Conservation (phyloP, 2,797 vertebrate genomes). For the Mycteria americana region DNA sequence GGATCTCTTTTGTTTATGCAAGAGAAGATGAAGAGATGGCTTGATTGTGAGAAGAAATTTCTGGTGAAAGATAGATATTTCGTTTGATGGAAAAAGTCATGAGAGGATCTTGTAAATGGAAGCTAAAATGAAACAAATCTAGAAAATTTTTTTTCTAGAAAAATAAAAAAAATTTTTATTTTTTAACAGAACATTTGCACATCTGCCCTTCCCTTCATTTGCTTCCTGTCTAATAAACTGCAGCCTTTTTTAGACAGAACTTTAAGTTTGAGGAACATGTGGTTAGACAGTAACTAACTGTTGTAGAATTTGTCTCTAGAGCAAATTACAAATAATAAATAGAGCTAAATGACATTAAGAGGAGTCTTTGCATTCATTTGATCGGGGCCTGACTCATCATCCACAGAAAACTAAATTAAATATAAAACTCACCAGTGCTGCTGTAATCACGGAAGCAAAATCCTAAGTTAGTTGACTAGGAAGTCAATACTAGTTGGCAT, state of each 20-base stretch:
- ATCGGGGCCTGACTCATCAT: not conserved
- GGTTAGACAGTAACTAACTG: not conserved
- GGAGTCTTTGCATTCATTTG: slow-evolving; percentile 7
- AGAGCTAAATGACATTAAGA: slow-evolving; percentile 9
- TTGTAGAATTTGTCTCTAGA: not conserved
- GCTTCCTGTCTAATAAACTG: not conserved
- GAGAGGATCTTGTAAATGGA: not conserved
- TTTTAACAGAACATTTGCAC: not conserved
- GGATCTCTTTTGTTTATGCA: not conserved
- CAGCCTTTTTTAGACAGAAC: not conserved
- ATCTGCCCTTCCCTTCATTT: not conserved
- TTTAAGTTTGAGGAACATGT: not conserved
- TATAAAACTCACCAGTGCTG: not conserved
- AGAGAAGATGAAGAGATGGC: not conserved
- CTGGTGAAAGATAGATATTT: not conserved
- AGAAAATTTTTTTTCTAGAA: no score
- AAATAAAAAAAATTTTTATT: not conserved
- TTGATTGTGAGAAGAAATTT: not conserved
- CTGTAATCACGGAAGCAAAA: not conserved
- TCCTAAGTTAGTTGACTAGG: not conserved
- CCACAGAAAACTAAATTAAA: not conserved
- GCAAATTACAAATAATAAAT: slow-evolving; percentile 16
- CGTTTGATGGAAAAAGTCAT: not conserved
- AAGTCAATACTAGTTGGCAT: not conserved
- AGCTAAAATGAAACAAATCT: not conserved